phyloP scores from a whole-genome alignment of 92 coral and sea anemone species.

The Porites rus region DNA sequence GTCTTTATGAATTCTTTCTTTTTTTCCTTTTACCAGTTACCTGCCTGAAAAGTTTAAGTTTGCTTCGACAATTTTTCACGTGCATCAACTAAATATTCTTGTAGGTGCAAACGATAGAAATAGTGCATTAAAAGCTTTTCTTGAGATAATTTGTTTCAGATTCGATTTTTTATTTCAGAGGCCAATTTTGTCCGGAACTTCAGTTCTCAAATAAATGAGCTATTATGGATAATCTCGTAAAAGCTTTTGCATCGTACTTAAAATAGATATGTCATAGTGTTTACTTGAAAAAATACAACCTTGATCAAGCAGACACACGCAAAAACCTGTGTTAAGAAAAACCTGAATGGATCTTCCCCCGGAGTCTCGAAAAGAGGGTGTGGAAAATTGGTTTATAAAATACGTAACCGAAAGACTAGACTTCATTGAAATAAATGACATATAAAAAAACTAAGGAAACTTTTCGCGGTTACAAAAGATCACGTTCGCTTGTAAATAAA shows the following conservation, averaged over 20 bases:
- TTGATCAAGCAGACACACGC: background rate
- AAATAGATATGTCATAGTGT: background rate
- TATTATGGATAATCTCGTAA: constrained; percentile 4
- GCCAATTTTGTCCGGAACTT: background rate
- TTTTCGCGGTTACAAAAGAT: constrained; percentile 12
- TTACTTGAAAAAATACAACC: background rate
- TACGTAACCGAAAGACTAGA: background rate
- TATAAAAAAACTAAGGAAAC: background rate
- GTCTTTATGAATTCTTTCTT: background rate
- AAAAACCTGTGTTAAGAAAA: background rate
- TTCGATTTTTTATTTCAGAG: background rate
- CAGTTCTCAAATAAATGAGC: background rate
- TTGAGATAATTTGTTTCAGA: background rate
- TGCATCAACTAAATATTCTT: constrained; percentile 2
- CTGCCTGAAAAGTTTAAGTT: background rate
- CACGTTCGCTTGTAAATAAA: constrained; percentile 10
- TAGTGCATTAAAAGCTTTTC: constrained; percentile 39
- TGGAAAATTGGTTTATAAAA: background rate
- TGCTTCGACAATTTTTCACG: background rate
- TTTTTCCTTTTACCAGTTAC: constrained; percentile 1
- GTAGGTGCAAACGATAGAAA: constrained; percentile 17
- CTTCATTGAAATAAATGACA: no score
- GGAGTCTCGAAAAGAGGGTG: background rate
- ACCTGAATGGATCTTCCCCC: background rate
- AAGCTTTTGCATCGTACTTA: background rate